Evolutionary conservation across 1,140 invertebrate species (phyloP), one percentile per base, ranked within the genome.

Genomic region (Spodoptera frugiperda): DNA sequence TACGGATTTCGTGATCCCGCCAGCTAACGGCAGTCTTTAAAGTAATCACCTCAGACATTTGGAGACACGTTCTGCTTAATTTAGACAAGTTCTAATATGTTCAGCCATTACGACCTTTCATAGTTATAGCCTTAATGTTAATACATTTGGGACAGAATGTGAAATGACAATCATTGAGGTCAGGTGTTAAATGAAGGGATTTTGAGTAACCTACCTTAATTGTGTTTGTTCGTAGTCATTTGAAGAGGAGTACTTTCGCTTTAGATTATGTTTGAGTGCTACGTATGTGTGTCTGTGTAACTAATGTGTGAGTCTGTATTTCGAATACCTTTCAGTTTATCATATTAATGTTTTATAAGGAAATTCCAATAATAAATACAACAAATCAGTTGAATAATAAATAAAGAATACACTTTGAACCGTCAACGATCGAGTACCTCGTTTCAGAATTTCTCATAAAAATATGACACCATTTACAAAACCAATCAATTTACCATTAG

Each of bases 61-160:
- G 54, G 74, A 77, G 70, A 77, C 63, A 63, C 71, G 79, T 71
- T 65, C 63, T 51, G 71, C 55, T 80, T 77, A 80, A 77, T 80
- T 81, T 51, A 30, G 44, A 73, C 53, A 70, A 77, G 49, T 76
- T 76, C 70, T 78, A 78, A 73, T 73, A 59, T 61, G 55, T 73
- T 73, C 55, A 76, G 71, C 67, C 71, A 76, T 77, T 71, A 75
- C 54, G 49, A 78, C 67, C 76, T 78, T 53, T 48, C 68, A 78
- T 65, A 78, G 76, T 63, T 61, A 51, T 33, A 57, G 57, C 57
- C 49, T 78, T 72, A 65, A 63, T 63, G 51, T 78, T 65, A 61
- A 48, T 54, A 61, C 75, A 63, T 65, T 72, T 39, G 21, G 68
- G 55, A 49, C 14, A 17, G 57, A 63, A 78, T 61, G 55, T 63